Percentiles rank a stretch among this genome's conserved stretches.
Conservation (phyloP, 2,888 invertebrate species). For the Harmothoe impar region DNA sequence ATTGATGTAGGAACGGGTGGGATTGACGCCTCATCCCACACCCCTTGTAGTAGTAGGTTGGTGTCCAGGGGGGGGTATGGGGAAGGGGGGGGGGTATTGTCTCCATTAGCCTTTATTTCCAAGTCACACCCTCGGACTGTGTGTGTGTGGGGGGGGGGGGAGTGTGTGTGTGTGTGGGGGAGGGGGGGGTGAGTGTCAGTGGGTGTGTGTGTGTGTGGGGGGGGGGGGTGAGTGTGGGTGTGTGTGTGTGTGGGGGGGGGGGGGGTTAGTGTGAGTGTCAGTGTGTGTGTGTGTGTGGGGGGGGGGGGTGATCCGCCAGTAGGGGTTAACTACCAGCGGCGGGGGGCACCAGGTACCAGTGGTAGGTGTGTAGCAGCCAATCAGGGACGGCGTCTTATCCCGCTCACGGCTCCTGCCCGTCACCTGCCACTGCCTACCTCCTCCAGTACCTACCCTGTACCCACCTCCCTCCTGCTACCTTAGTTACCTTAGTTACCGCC, state of each 20-base stretch:
- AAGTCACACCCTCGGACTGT: too few species aligned
- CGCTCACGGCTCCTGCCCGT: background rate
- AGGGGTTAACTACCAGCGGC: background rate
- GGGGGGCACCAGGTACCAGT: constrained; percentile 1
- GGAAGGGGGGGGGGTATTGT: too few species aligned
- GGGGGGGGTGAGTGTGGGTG: background rate
- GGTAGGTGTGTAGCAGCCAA: background rate
- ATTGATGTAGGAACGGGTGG: too few species aligned
- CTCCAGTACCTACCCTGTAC: background rate
- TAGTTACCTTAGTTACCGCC: too few species aligned
- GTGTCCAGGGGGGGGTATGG: too few species aligned
- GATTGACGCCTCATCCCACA: too few species aligned
- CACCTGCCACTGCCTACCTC: background rate
- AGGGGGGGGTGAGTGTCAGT: background rate
- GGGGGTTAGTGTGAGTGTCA: background rate
- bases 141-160: too few species aligned
- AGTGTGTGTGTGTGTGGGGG: background rate
- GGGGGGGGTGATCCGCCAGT: background rate
- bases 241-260: too few species aligned
- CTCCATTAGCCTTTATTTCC: too few species aligned
- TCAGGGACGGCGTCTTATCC: background rate
- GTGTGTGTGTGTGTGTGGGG: background rate
- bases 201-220: background rate
- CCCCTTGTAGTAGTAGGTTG: too few species aligned
- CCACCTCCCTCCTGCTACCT: background rate